A percentile compares a stretch with the other conserved stretches of the same genome.
These are phyloP conservation scores for Seriola quinqueradiata DNA, from an alignment of 2,113 vertebrate genomes.

Conservation along the genomic window DNA sequence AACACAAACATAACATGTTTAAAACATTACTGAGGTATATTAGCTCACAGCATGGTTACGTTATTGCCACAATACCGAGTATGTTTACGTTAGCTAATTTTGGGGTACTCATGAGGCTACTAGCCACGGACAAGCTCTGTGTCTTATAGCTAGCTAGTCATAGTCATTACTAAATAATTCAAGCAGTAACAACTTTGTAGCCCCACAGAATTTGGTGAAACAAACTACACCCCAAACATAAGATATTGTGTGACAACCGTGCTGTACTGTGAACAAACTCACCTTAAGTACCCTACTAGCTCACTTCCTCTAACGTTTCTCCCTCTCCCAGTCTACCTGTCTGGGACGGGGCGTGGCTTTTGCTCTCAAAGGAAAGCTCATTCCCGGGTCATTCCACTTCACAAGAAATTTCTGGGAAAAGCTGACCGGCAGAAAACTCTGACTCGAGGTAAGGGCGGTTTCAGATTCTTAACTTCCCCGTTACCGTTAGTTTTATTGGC, in stretches of 20 bases:
- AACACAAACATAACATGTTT: too few relatives aligned
- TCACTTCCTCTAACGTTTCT: not conserved
- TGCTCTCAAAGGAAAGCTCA: not conserved
- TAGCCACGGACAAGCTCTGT: not conserved
- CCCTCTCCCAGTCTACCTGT: slow-evolving; percentile 47
- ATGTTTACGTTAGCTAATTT: not conserved
- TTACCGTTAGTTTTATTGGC: not conserved
- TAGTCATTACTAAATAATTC: too few relatives aligned
- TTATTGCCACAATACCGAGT: not conserved
- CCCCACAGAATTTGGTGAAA: too few relatives aligned
- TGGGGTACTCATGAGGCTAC: too few relatives aligned
- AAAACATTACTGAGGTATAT: not conserved
- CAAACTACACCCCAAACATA: too few relatives aligned
- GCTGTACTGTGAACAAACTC: not conserved
- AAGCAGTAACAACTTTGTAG: too few relatives aligned
- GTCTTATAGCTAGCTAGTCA: not conserved
- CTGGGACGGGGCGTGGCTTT: slow-evolving; percentile 56
- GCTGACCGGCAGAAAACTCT: not conserved
- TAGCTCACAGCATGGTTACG: not conserved
- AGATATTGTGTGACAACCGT: not conserved
- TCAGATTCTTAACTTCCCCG: not conserved
- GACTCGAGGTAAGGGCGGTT: slow-evolving; percentile 56
- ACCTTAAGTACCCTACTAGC: not conserved
- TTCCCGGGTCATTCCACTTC: slow-evolving; percentile 27
- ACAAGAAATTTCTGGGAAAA: slow-evolving; percentile 24